Percentiles rank a stretch among this genome's conserved stretches.
Conservation (phyloP, 2,797 vertebrate genomes). For the Apogon talboti region DNA sequence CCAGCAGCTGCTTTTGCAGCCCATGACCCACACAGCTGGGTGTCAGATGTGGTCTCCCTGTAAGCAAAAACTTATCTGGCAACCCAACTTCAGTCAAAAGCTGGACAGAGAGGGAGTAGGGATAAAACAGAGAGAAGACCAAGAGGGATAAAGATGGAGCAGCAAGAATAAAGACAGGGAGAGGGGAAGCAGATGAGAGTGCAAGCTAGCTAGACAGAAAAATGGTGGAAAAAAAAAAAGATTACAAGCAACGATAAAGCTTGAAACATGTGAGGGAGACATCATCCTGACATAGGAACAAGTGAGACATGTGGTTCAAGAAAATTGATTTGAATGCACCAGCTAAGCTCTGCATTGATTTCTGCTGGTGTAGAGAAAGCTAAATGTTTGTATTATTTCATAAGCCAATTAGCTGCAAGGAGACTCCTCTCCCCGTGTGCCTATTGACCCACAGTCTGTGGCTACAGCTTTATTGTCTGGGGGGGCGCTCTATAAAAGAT, state of each 20-base stretch:
- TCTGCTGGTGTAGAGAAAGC: conserved; percentile 87
- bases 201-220: conserved; percentile 17
- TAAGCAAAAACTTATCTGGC: conserved; percentile 82
- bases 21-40: conserved; percentile 86
- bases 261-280: conserved; percentile 59
- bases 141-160: conserved; percentile 69
- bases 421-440: conserved; percentile 89
- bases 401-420: conserved; percentile 95
- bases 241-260: conserved; percentile 45
- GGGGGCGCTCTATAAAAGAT: conserved; percentile 90
- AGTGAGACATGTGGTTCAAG: conserved; percentile 47
- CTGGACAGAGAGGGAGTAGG: conserved; percentile 44
- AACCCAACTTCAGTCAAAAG: conserved; percentile 71
- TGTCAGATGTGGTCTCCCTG: conserved; percentile 91
- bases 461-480: conserved; percentile 78
- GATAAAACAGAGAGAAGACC: conserved; percentile 39
- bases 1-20: conserved; percentile 90
- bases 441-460: conserved; percentile 86
- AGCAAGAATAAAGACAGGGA: conserved; percentile 12
- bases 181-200: conserved; percentile 41
- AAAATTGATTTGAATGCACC: conserved; percentile 86
- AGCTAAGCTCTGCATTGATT: conserved; percentile 91
- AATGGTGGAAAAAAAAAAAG: conserved; percentile 24
- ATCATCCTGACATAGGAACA: conserved; percentile 47
- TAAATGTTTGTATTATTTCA: conserved; percentile 98